Base-by-base conservation (phyloP, 1,140 invertebrate genomes). In the Proctacanthus coquilletti region DNA sequence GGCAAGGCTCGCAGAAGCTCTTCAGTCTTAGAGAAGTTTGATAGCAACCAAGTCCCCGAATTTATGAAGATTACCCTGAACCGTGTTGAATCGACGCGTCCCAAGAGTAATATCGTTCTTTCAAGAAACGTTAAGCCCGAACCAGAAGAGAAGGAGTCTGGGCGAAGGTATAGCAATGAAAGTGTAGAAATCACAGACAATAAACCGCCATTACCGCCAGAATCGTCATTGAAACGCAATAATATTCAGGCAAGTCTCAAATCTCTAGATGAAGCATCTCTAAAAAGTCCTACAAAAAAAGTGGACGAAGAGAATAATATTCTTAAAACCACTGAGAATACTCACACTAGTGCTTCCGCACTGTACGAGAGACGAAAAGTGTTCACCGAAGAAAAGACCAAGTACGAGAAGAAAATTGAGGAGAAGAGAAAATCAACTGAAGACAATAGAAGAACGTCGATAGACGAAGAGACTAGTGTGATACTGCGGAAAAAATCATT, bases 1-100 rank as follows among this genome's bases (percentile, higher is more conserved):
- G 13, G 8, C 13, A 27, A 27, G 23, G 23, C 23, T 27, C 32
- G 32, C 3, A 13, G 32, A 17, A 34, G 32, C 18, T 34, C 32
- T 34, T 15, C 32, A 13, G 14, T 34, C 3, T 13, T 34, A 5
- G 32, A 34, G 17, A 13, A 10, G 17, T 34, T 18, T 5, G 4
- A 25, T 10, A 17, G 4, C 14, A 21, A 25, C 5, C 14, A 55
- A 19, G 64, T 77, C n/a, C 75, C 75, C 2, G 76, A 80, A 56
- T 79, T 79, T 50, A 60, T 80, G 44, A 70, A 76, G 44, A 73
- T 77, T 34, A 75, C 77, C 50, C 48, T 80, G 33, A 77, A 79
- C 42, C 72, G 68, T 46, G 74, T 80, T 25, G 48, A 43, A 36
- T 42, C 43, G 5, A 42, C 45, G 10, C 14, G 52, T 5, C 54